Base-by-base conservation (phyloP, 2,113 vertebrate species). In the Dasypus novemcinctus region DNA sequence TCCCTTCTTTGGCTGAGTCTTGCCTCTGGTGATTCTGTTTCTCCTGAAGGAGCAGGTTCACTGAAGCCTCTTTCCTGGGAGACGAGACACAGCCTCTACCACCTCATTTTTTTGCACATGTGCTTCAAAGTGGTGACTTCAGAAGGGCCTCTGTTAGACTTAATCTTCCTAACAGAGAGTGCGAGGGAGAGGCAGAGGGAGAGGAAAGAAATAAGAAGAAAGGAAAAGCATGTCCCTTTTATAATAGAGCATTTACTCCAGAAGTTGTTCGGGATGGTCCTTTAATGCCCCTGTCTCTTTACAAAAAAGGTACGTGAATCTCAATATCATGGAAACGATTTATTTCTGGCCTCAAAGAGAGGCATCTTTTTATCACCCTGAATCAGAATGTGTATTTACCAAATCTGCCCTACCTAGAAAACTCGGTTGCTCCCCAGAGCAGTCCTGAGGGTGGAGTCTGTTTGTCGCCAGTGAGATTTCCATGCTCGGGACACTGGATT, bases 301-400 rank as follows among this genome's bases (percentile, higher is more conserved):
- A 13, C 11, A 83, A 2, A n/a, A 64, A 87, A 90, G 36, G 68
- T 79, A n/a, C 33, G 41, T 66, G 83, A 61, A 36, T 83, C 36
- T 75, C 61, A 81, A 9, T 75, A 69, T 87, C 43, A 69, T 69
- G 57, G 86, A 54, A 74, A 84, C 72, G 68, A 84, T 33, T 95
- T 94, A 78, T 85, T 96, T 93, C 75, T 84, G 80, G 75, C 49
- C 85, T 68, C 20, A 81, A 59, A 89, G 75, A 92, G 91, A 81
- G 72, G n/a, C 36, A 36, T 78, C 54, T 54, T 29, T 75, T 82
- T 46, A 90, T 80, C 52, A 90, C 78, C 72, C 64, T 59, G 84
- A 95, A 72, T 74, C 76, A 61, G 81, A 91, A 92, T n/a, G 54
- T 74, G 59, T 66, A 75, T 93, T 83, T 91, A 59, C 33, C 78